Evolutionary conservation across 1,140 invertebrate genomes (phyloP).

Genomic region (Listronotus oregonensis): DNA sequence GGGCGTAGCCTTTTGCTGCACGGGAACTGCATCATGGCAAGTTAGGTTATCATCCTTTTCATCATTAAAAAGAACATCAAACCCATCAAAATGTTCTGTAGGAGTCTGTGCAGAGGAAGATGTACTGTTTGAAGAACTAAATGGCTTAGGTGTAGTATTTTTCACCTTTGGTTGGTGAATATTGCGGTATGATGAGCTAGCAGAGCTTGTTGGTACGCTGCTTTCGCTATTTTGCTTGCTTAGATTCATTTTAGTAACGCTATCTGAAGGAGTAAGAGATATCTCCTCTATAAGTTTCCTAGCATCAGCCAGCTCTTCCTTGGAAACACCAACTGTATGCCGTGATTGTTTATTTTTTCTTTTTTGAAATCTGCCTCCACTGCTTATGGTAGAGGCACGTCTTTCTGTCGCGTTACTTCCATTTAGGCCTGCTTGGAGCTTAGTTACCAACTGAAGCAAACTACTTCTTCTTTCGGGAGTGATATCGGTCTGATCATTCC

Average conservation of each 20-base stretch:
- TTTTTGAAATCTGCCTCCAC: conserved; percentile 40
- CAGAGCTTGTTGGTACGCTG: conserved; percentile 35
- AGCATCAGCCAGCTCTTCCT: conserved; percentile 77
- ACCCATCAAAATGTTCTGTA: conserved; percentile 42
- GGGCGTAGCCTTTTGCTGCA: conserved; percentile 10
- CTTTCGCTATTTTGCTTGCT: conserved; percentile 51
- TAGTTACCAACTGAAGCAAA: conserved; percentile 73
- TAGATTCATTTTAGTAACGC: conserved; percentile 23
- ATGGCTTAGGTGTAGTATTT: conserved; percentile 57
- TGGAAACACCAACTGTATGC: conserved; percentile 80
- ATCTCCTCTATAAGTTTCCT: conserved; percentile 73
- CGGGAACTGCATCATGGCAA: background rate
- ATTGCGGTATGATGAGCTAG: conserved; percentile 43
- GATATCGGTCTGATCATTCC: conserved; percentile 60
- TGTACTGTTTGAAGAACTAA: conserved; percentile 48
- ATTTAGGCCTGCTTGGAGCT: conserved; percentile 70
- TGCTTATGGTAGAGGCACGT: conserved; percentile 46
- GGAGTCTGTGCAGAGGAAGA: conserved; percentile 51
- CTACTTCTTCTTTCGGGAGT: conserved; percentile 64
- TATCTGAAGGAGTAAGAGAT: conserved; percentile 54
- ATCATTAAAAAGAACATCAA: conserved; percentile 42
- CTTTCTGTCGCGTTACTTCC: conserved; percentile 16
- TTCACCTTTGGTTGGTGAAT: conserved; percentile 50
- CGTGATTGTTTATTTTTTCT: conserved; percentile 62
- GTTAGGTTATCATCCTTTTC: conserved; percentile 17